Evolutionary conservation across 2,888 invertebrate genomes (phyloP), one percentile per base, ranked within the genome.

Genomic region (Brenthis daphne): DNA sequence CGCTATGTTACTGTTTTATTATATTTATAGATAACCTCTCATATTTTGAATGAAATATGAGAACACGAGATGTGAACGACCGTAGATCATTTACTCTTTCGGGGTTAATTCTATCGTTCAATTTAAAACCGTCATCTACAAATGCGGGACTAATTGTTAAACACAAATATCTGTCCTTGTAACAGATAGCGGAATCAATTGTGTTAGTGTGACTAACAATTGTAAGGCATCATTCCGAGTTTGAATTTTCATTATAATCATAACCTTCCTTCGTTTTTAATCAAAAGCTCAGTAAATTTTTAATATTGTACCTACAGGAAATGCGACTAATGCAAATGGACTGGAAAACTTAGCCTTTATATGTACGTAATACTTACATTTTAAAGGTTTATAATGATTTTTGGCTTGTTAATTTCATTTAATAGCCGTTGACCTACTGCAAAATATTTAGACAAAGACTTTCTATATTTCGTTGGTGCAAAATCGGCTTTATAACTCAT

Each of bases 131-230:
- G 20, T 63, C 64, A 63, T 16, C 60, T 53, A 67, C 54, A 63
- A 71, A 64, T 51, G 47, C 37, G 64, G 60, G 53, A 69, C 57
- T 69, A 72, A 67, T 69, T 69, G 65, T 69, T 61, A 60, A 67
- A 63, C 69, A 72, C 64, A 69, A 69, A 69, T 69, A 73, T 71
- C 47, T 58, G 73, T 73, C 73, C 74, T 74, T 73, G 74, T 74
- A 73, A 71, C 74, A 68, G 65, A 74, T 71, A 68, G 66, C 68
- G 56, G 57, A 64, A 68, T 71, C 68, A 73, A 74, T 74, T 74
- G 71, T 73, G 64, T 69, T 63, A 50, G 64, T 12, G 56, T 47
- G 50, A 50, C 57, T 47, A 68, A 64, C 58, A 51, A 65, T 67
- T 63, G 64, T 65, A 67, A 47, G 65, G 47, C 57, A 43, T 24